Evolutionary conservation across 2,888 invertebrate genomes (phyloP).

Genomic region (Drosophila pseudotakahashii): DNA sequence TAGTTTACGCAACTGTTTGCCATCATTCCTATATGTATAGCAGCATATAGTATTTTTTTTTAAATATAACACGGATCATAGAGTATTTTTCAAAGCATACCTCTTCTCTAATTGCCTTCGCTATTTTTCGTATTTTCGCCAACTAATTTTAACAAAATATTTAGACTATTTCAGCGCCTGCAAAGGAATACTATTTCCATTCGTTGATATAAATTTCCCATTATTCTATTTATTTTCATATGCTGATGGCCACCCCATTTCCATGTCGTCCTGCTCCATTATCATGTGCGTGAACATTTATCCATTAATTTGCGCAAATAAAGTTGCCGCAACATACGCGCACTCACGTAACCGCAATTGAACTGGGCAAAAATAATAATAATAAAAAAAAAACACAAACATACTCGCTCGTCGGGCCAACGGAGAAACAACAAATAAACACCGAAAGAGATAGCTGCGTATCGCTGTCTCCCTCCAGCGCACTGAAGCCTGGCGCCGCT

Average conservation of each 20-base stretch:
- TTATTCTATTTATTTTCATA: conserved; percentile 57
- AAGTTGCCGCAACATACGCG: conserved; percentile 72
- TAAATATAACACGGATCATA: not conserved
- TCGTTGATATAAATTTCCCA: conserved; percentile 24
- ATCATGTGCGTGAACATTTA: conserved; percentile 56
- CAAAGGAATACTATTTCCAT: conserved; percentile 5
- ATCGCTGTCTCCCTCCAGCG: conserved; percentile 19
- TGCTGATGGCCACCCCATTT: conserved; percentile 41
- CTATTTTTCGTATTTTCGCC: conserved; percentile 3
- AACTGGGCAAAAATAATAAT: conserved; percentile 49
- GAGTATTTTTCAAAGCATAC: not conserved
- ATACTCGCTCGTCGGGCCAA: conserved; percentile 7
- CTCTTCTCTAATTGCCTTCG: conserved; percentile 11
- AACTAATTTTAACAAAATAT: conserved; percentile 30
- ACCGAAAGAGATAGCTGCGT: conserved; percentile 11
- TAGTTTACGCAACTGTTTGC: conserved; percentile 43
- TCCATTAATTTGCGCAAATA: conserved; percentile 76
- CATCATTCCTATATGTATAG: conserved; percentile 3
- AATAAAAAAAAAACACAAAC: conserved; percentile 27
- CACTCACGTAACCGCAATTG: conserved; percentile 69
- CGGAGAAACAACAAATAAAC: conserved; percentile 28
- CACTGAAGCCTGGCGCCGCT: conserved; percentile 26
- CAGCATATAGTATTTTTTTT: not conserved
- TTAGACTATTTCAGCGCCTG: not conserved
- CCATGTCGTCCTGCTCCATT: conserved; percentile 15